These are phyloP conservation scores for Entomyzon cyanotis DNA, from an alignment of 2,113 vertebrate species.

Conservation along the genomic window DNA sequence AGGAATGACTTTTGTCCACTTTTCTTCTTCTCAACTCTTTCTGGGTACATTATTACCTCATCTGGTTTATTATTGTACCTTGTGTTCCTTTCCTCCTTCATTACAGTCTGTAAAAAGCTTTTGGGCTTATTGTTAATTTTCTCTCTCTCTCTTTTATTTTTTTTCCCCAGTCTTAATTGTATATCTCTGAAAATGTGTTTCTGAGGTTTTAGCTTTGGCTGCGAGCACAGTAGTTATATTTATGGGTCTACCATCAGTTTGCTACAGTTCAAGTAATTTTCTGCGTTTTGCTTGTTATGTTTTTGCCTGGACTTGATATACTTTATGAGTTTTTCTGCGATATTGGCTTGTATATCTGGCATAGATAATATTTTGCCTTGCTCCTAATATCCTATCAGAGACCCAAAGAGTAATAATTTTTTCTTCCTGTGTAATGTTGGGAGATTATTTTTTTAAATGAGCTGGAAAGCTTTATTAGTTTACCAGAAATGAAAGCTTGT, in stretches of 20 bases:
- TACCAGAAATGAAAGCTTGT: constrained; percentile 74
- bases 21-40: constrained; percentile 47
- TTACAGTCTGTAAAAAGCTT: constrained; percentile 69
- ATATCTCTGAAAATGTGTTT: constrained; percentile 74
- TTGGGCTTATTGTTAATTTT: constrained; percentile 70
- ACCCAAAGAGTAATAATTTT: constrained; percentile 68
- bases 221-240: constrained; percentile 66
- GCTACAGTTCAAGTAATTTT: constrained; percentile 75
- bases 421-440: constrained; percentile 69
- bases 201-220: constrained; percentile 68
- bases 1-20: constrained; percentile 1
- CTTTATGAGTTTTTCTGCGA: constrained; percentile 72
- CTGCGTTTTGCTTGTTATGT: constrained; percentile 74
- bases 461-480: constrained; percentile 76
- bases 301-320: constrained; percentile 73
- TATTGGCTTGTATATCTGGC: constrained; percentile 73
- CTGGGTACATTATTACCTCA: constrained; percentile 53
- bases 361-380: constrained; percentile 72
- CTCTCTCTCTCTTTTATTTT: background rate
- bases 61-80: constrained; percentile 60
- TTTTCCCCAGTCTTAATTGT: constrained; percentile 43
- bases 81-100: constrained; percentile 56
- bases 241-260: constrained; percentile 60
- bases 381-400: constrained; percentile 68
- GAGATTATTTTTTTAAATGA: constrained; percentile 64